Conservation (phyloP, 2,113 vertebrate genomes). For the Microtus montanus region DNA sequence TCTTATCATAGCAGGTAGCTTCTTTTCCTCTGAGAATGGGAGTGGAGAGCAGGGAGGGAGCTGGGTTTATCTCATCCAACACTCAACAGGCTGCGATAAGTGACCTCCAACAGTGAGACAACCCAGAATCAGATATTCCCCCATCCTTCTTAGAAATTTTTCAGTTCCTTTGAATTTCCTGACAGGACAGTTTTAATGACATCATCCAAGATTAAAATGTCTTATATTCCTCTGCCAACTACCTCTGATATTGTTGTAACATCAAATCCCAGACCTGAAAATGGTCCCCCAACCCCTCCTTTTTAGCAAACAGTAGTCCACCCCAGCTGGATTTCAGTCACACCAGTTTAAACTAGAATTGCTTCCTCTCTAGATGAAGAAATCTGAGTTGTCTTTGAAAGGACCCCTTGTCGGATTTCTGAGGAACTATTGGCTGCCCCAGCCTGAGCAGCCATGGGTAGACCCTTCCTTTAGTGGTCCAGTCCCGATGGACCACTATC, state of each 20-base stretch:
- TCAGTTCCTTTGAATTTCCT: background rate
- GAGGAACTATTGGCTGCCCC: background rate
- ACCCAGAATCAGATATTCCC: background rate
- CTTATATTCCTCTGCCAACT: background rate
- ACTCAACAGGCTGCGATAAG: background rate
- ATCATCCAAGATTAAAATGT: background rate
- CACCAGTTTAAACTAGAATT: background rate
- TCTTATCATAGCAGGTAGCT: background rate
- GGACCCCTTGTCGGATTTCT: background rate
- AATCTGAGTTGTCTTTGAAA: background rate
- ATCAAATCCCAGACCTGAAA: slow-evolving; percentile 31
- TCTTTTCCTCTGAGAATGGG: background rate
- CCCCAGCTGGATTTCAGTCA: background rate
- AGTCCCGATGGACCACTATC: background rate
- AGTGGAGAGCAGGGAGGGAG: background rate
- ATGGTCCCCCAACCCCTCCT: background rate
- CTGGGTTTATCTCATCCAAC: background rate
- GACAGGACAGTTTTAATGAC: background rate
- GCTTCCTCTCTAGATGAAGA: background rate
- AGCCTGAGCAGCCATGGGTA: rapidly evolving
- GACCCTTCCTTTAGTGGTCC: background rate
- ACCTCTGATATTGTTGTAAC: background rate
- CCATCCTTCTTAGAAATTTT: background rate
- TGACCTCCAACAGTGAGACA: background rate
- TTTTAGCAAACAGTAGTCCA: background rate